Percentiles rank a stretch among this genome's conserved stretches.
phyloP scores from a whole-genome alignment of 2,113 vertebrate species.

The Phalacrocorax carbo region DNA sequence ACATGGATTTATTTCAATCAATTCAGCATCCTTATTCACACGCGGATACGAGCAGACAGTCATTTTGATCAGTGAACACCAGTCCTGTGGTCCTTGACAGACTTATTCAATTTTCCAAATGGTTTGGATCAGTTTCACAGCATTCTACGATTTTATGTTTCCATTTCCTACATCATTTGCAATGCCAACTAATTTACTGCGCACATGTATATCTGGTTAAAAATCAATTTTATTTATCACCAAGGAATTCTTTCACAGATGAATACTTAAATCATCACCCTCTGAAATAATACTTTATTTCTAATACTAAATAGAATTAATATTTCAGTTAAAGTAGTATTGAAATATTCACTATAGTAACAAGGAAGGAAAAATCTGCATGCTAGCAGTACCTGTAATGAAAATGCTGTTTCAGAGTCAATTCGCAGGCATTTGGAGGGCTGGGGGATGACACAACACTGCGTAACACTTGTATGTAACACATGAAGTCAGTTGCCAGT shows the following conservation, averaged over 20 bases:
- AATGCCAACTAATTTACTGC: not conserved
- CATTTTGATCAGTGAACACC: not conserved
- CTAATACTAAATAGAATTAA: conserved; percentile 55
- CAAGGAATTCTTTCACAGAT: conserved; percentile 56
- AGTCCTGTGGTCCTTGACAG: conserved; percentile 26
- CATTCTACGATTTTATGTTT: not conserved
- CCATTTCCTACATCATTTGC: not conserved
- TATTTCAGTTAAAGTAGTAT: conserved; percentile 36
- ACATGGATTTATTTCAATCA: not conserved
- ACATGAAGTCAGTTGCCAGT: conserved; percentile 7
- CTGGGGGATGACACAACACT: conserved; percentile 37
- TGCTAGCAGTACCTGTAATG: conserved; percentile 53
- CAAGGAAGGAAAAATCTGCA: conserved; percentile 48
- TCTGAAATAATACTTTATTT: conserved; percentile 62
- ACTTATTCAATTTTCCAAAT: not conserved
- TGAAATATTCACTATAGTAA: conserved; percentile 36
- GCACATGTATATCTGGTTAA: conserved; percentile 11
- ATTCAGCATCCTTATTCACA: conserved; percentile 1
- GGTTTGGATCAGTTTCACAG: not conserved
- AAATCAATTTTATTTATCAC: conserved; percentile 48
- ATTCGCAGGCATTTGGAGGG: conserved; percentile 22
- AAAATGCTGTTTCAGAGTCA: conserved; percentile 36
- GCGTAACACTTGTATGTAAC: conserved; percentile 36
- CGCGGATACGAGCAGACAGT: not conserved
- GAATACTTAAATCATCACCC: conserved; percentile 36